Base-by-base conservation (phyloP, 2,797 vertebrate species). In the Podarcis lilfordi region DNA sequence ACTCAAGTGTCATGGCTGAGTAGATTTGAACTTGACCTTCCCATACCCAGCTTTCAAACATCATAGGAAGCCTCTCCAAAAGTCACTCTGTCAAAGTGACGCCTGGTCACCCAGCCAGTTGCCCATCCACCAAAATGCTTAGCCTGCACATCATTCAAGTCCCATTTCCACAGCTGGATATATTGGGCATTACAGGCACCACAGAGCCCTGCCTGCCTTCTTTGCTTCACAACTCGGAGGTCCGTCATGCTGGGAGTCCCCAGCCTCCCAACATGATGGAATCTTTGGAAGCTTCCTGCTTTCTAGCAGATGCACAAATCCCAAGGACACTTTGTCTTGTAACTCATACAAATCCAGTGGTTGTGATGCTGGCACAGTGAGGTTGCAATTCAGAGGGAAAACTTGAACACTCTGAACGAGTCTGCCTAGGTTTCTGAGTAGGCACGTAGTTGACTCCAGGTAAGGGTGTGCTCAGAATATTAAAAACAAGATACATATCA, bases 381-480 rank as follows among this genome's bases (percentile, higher is more conserved):
- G 50, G 19, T 45, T 66, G 27, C 37, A 2, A 8, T n/a, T 27
- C n/a, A 59, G 69, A 75, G 40, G 7, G 50, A 43, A 88, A 80
- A 85, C 66, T 79, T 6, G 5, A 35, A 74, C 5, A 23, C 55
- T 83, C 61, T 45, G 37, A 86, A 86, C 79, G 40, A 86, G 84
- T 1, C 0, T 0, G 77, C 55, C 5, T 66, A 90, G 64, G 86
- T 78, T 89, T 85, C 87, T 88, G 88, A 71, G 82, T 1, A 91
- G 89, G 50, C 61, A 76, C 84, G 75, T 45, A 86, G 32, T 79
- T 82, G 84, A 68, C 86, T 86, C 78, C 90, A 91, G 29, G 25
- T 88, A 86, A 27, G 25, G 11, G 89, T 61, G 45, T 66, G 6
- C 76, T 84, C 43, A 19, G 66, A 80, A 71, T 91, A 85, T 68